Conservation (phyloP, 2,888 invertebrate species). For the Plutella xylostella region DNA sequence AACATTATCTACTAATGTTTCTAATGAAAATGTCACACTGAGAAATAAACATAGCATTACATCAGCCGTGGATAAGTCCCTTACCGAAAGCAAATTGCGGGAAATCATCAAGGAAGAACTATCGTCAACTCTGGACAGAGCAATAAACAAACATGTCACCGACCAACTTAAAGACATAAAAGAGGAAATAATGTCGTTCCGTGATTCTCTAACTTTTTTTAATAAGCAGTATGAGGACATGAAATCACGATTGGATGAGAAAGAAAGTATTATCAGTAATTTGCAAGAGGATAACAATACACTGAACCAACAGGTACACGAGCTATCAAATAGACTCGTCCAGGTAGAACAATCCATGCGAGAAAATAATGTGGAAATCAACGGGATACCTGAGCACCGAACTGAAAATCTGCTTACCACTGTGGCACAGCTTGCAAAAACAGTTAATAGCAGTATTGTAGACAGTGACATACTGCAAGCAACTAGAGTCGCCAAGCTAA, state of each 20-base stretch:
- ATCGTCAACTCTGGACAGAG: not conserved
- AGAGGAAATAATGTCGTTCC: not conserved
- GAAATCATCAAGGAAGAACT: not conserved
- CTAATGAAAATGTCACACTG: no score
- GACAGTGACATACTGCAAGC: slow-evolving; percentile 2
- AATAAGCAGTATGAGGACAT: not conserved
- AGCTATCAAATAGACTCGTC: not conserved
- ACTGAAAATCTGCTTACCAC: slow-evolving; percentile 6
- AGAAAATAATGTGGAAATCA: slow-evolving; percentile 8
- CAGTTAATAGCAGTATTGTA: not conserved
- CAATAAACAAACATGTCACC: not conserved
- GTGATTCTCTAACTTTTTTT: not conserved
- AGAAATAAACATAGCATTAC: no score
- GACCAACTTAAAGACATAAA: not conserved
- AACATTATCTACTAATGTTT: no score
- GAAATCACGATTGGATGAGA: not conserved
- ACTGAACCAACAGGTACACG: not conserved
- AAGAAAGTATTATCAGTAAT: no score
- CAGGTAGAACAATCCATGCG: not conserved
- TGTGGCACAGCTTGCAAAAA: slow-evolving; percentile 7
- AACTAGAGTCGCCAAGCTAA: slow-evolving; percentile 2
- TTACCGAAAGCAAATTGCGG: not conserved
- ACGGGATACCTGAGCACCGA: slow-evolving; percentile 8
- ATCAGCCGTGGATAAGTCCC: slow-evolving; percentile 6
- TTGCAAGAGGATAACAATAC: not conserved